These are phyloP conservation scores for Stegodyphus mimosarum DNA, from an alignment of 1,140 invertebrate species.

Conservation along the genomic window DNA sequence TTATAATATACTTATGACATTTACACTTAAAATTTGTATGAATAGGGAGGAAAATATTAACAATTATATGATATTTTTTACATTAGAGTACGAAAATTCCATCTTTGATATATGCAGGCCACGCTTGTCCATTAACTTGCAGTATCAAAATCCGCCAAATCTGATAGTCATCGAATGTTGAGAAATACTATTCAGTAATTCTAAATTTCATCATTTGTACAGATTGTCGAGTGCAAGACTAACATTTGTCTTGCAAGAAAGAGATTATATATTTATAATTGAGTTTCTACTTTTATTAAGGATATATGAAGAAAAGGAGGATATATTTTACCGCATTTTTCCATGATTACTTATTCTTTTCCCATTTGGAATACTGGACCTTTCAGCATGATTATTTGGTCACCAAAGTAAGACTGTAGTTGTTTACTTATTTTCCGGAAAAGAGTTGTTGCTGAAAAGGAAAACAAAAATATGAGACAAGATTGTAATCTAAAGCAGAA, in stretches of 20 bases:
- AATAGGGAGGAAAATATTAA: no score
- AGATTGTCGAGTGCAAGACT: conserved; percentile 30
- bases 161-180: background rate
- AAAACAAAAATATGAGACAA: background rate
- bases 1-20: conserved; percentile 38
- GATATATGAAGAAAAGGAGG: background rate
- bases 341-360: no score
- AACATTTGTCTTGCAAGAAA: background rate
- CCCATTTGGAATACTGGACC: no score
- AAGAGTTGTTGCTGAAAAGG: conserved; percentile 43
- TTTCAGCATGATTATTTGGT: no score
- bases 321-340: background rate
- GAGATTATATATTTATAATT: background rate
- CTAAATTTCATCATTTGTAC: background rate
- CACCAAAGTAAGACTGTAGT: no score
- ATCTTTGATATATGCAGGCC: background rate
- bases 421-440: conserved; percentile 17
- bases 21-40: conserved; percentile 47
- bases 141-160: no score
- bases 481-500: no score
- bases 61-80: background rate
- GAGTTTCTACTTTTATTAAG: no score
- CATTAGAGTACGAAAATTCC: background rate
- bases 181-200: background rate
- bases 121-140: no score